These are phyloP conservation scores for Lamellibrachia luymesi DNA, from an alignment of 1,140 invertebrate species.

Conservation along the genomic window DNA sequence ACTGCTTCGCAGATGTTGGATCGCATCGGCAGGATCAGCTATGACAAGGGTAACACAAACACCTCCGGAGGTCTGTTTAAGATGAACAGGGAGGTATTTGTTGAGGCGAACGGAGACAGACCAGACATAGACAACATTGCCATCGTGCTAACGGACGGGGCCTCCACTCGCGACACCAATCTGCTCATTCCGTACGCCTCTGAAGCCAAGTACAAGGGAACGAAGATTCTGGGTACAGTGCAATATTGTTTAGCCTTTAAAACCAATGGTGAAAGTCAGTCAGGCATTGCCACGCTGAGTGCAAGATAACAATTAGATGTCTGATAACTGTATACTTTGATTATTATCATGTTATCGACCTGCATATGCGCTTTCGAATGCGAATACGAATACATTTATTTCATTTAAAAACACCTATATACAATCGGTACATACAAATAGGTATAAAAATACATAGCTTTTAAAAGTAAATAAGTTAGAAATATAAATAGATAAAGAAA, in stretches of 20 bases:
- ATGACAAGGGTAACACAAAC: slow-evolving; percentile 19
- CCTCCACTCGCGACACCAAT: slow-evolving; percentile 15
- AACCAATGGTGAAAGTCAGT: neutral
- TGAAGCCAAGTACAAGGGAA: neutral
- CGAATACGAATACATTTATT: too few species aligned
- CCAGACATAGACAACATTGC: slow-evolving; percentile 29
- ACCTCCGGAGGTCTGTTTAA: slow-evolving; percentile 17
- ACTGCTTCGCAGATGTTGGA: neutral
- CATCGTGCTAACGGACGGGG: slow-evolving; percentile 33
- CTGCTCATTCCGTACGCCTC: neutral
- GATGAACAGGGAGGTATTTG: slow-evolving; percentile 16
- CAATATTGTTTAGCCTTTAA: neutral
- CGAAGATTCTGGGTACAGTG: neutral
- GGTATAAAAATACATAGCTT: too few species aligned
- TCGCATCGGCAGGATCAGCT: slow-evolving; percentile 15
- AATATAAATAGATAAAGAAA: too few species aligned
- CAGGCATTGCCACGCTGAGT: too few species aligned
- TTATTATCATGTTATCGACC: too few species aligned
- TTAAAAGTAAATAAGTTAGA: too few species aligned
- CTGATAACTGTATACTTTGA: too few species aligned
- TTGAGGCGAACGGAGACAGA: slow-evolving; percentile 17
- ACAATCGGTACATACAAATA: too few species aligned
- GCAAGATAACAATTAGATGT: too few species aligned
- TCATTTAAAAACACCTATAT: too few species aligned
- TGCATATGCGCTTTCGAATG: too few species aligned